Conservation (phyloP, 2,888 invertebrate genomes). For the Heliconius hortense region DNA sequence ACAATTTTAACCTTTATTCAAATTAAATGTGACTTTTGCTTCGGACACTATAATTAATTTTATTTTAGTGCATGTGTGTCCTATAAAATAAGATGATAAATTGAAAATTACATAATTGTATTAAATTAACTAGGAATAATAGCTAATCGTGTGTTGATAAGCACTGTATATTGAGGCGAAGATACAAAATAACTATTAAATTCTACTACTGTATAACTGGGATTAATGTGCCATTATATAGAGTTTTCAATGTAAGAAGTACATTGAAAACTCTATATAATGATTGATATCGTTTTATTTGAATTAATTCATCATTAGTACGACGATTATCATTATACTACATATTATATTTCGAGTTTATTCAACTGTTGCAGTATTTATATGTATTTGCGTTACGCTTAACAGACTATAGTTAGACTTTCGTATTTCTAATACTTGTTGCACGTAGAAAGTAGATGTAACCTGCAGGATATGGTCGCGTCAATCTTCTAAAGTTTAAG, state of each 20-base stretch:
- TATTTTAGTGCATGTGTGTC: neutral
- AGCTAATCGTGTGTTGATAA: too few species aligned
- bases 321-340: neutral
- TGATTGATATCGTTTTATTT: neutral
- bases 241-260: neutral
- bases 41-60: neutral
- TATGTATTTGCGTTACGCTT: constrained; percentile 1
- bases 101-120: too few species aligned
- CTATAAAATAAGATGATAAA: too few species aligned
- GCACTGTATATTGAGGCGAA: too few species aligned
- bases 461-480: neutral
- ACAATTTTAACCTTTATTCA: too few species aligned
- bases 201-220: too few species aligned
- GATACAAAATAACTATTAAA: too few species aligned
- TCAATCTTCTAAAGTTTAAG: neutral
- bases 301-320: neutral
- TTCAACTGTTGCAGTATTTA: neutral
- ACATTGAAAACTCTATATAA: too few species aligned
- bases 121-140: too few species aligned
- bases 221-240: neutral
- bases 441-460: neutral
- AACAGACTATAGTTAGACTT: neutral
- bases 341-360: constrained; percentile 1
- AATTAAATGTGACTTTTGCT: neutral
- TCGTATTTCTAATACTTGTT: constrained; percentile 2